These are phyloP conservation scores for Amiota communis DNA, from an alignment of 2,888 invertebrate genomes.

Conservation along the genomic window DNA sequence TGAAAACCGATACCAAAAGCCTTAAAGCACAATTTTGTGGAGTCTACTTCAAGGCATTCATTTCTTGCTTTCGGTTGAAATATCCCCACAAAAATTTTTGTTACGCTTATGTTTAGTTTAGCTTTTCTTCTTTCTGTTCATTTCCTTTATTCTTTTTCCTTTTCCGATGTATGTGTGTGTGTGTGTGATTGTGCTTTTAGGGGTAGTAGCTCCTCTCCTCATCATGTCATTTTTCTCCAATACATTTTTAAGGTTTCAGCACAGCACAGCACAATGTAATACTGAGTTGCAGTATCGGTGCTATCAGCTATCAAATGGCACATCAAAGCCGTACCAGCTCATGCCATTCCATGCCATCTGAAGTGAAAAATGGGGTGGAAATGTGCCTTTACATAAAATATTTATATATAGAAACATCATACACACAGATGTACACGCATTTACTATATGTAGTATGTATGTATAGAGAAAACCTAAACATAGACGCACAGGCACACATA, in stretches of 20 bases:
- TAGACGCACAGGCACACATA: not conserved
- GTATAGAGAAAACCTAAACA: not conserved
- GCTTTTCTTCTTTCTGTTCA: no score
- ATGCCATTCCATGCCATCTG: conserved; percentile 3
- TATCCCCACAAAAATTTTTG: no score
- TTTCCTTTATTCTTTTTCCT: no score
- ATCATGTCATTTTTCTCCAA: not conserved
- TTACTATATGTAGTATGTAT: not conserved
- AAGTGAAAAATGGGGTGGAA: conserved; percentile 14
- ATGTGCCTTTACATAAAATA: conserved; percentile 4
- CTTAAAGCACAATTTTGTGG: no score
- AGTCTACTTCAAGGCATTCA: no score
- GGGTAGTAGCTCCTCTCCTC: not conserved
- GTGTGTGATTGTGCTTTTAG: not conserved
- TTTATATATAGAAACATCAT: not conserved
- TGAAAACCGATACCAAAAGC: no score
- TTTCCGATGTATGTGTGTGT: not conserved
- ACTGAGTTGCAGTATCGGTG: not conserved
- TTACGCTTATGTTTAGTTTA: no score
- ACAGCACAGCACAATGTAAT: not conserved
- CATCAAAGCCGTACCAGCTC: conserved; percentile 12
- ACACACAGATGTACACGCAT: not conserved
- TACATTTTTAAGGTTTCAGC: conserved; percentile 10
- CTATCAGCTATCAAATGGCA: conserved; percentile 24
- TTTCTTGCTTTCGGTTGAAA: no score